Percentiles rank a stretch among this genome's conserved stretches.
phyloP scores from a whole-genome alignment of 2,797 vertebrate genomes.

The Pangasius sanitwongsei region DNA sequence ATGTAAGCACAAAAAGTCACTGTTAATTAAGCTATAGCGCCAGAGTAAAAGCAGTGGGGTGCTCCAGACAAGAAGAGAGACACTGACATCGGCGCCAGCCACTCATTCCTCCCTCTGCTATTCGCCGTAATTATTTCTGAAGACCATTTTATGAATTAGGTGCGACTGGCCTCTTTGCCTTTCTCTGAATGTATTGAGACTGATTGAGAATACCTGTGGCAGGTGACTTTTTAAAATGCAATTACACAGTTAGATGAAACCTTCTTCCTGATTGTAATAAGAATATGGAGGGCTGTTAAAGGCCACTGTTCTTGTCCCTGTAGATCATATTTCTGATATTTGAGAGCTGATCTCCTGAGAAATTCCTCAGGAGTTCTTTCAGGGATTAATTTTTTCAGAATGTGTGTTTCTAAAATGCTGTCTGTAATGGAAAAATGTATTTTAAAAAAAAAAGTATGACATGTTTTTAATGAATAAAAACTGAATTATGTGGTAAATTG shows the following conservation, averaged over 20 bases:
- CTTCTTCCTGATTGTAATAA: constrained; percentile 49
- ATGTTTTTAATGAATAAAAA: neutral
- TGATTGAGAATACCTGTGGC: constrained; percentile 55
- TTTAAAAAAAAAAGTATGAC: neutral
- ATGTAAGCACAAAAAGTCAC: neutral
- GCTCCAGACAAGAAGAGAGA: constrained; percentile 21
- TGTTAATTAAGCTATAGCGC: constrained; percentile 19
- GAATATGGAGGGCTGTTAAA: constrained; percentile 53
- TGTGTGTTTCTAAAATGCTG: neutral
- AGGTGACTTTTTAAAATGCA: constrained; percentile 55
- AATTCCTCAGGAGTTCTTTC: neutral
- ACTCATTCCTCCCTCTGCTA: constrained; percentile 30
- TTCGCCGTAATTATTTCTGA: constrained; percentile 55
- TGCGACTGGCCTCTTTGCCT: constrained; percentile 35
- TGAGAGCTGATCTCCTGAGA: constrained; percentile 18
- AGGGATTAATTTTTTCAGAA: neutral
- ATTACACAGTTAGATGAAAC: constrained; percentile 56
- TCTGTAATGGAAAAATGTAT: neutral
- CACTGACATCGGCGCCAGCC: constrained; percentile 15
- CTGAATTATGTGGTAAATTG: neutral
- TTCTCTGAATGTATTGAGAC: constrained; percentile 43
- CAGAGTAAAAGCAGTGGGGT: constrained; percentile 7
- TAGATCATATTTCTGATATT: constrained; percentile 38
- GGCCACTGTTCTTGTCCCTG: constrained; percentile 29
- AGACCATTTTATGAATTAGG: constrained; percentile 53